phyloP scores from a whole-genome alignment of 2,113 vertebrate genomes.

The Aphelocoma coerulescens region DNA sequence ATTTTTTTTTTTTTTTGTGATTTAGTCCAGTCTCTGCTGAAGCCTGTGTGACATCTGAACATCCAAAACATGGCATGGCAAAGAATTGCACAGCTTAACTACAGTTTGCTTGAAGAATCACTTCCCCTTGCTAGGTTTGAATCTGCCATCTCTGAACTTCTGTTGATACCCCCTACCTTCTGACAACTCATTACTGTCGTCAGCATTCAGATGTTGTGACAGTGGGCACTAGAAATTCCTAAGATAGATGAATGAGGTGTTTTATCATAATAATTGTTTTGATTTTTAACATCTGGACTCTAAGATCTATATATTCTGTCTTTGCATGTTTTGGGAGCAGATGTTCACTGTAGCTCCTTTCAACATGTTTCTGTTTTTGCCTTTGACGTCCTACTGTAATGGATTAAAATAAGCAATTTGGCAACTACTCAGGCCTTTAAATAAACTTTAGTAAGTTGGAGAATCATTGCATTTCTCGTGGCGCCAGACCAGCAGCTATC shows the following conservation, averaged over 20 bases:
- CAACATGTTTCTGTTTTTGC: neutral
- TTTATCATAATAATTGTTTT: neutral
- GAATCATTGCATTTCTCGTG: neutral
- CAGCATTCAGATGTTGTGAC: neutral
- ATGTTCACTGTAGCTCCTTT: conserved; percentile 30
- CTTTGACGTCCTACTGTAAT: conserved; percentile 21
- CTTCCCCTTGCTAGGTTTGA: neutral
- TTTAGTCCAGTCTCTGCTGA: neutral
- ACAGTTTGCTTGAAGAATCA: neutral
- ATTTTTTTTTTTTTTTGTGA: neutral
- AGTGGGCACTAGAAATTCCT: neutral
- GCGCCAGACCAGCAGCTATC: conserved; percentile 20
- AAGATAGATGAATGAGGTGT: conserved; percentile 1
- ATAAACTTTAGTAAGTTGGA: conserved; percentile 36
- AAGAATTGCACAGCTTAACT: neutral
- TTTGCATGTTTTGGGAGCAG: neutral
- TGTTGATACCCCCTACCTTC: neutral
- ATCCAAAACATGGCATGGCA: neutral
- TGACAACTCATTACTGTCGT: neutral
- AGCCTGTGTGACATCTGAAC: neutral
- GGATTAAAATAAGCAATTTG: conserved; percentile 46
- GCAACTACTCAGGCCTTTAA: conserved; percentile 32
- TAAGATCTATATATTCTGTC: neutral
- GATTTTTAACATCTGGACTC: conserved; percentile 40
- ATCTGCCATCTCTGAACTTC: neutral